These are phyloP conservation scores for Lissocephala sabroskyi DNA, from an alignment of 2,888 invertebrate species.

Conservation along the genomic window DNA sequence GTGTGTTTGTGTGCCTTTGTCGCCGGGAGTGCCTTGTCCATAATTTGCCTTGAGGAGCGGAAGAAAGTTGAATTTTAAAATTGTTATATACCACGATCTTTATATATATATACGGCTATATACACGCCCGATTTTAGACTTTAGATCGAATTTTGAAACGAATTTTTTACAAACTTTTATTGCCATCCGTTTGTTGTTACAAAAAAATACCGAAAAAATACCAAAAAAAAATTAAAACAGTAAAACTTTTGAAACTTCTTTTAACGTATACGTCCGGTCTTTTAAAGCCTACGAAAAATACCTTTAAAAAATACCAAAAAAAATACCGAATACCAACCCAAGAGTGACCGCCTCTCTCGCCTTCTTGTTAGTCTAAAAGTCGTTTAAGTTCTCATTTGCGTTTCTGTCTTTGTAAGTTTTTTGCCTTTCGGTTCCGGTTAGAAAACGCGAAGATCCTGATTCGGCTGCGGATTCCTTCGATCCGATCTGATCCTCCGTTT, in stretches of 20 bases:
- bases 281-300: slow-evolving; percentile 5
- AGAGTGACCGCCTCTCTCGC: too few species aligned
- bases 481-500: slow-evolving; percentile 41
- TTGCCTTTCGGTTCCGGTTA: slow-evolving; percentile 49
- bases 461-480: slow-evolving; percentile 8
- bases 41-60: slow-evolving; percentile 47
- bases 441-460: slow-evolving; percentile 34
- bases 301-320: slow-evolving; percentile 11
- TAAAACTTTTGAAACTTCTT: too few species aligned
- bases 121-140: background rate
- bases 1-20: background rate
- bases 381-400: slow-evolving; percentile 6
- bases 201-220: slow-evolving; percentile 5
- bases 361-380: slow-evolving; percentile 21
- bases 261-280: slow-evolving; percentile 34
- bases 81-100: slow-evolving; percentile 11
- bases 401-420: slow-evolving; percentile 14
- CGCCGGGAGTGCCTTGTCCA: slow-evolving; percentile 24
- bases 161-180: slow-evolving; percentile 25
- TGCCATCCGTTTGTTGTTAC: slow-evolving; percentile 12
- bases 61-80: slow-evolving; percentile 28
- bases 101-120: slow-evolving; percentile 23
- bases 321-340: too few species aligned
- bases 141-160: slow-evolving; percentile 20
- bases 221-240: background rate